These are phyloP conservation scores for Leptura quadrifasciata DNA, from an alignment of 2,888 invertebrate genomes.

Conservation along the genomic window DNA sequence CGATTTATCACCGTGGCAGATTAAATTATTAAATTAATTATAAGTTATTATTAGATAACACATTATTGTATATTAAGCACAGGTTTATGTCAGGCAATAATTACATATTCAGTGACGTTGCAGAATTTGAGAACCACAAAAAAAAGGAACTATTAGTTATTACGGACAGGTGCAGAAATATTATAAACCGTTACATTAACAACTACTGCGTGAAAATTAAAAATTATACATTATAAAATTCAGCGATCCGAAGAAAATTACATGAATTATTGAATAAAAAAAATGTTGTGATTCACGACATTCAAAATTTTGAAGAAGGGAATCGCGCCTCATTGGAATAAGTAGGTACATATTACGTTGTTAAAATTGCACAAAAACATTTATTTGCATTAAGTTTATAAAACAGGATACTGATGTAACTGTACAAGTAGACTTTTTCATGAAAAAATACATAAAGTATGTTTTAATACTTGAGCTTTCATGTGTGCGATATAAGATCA, in stretches of 20 bases:
- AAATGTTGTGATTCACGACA: constrained; percentile 26
- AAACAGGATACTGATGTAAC: too few species aligned
- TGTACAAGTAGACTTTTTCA: too few species aligned
- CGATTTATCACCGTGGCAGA: neutral
- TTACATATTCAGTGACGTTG: constrained; percentile 50
- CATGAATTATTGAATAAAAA: constrained; percentile 10
- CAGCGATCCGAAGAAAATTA: constrained; percentile 41
- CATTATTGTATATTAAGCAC: constrained; percentile 37
- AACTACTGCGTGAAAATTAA: constrained; percentile 51
- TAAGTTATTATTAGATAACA: constrained; percentile 41
- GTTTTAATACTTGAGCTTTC: too few species aligned
- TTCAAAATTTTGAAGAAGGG: neutral
- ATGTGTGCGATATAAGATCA: too few species aligned
- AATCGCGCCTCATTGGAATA: neutral
- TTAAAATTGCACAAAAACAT: too few species aligned
- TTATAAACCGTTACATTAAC: constrained; percentile 42
- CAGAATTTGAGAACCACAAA: constrained; percentile 44
- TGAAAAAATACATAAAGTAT: too few species aligned
- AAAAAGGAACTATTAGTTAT: constrained; percentile 26
- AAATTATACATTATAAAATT: constrained; percentile 47
- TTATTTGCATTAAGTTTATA: too few species aligned
- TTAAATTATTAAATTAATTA: constrained; percentile 45
- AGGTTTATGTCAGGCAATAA: constrained; percentile 50
- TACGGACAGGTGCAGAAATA: constrained; percentile 51
- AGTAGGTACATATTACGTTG: neutral